A percentile compares a stretch with the other conserved stretches of the same genome.
phyloP scores from a whole-genome alignment of 2,888 invertebrate species.

The Nomada ruficornis region DNA sequence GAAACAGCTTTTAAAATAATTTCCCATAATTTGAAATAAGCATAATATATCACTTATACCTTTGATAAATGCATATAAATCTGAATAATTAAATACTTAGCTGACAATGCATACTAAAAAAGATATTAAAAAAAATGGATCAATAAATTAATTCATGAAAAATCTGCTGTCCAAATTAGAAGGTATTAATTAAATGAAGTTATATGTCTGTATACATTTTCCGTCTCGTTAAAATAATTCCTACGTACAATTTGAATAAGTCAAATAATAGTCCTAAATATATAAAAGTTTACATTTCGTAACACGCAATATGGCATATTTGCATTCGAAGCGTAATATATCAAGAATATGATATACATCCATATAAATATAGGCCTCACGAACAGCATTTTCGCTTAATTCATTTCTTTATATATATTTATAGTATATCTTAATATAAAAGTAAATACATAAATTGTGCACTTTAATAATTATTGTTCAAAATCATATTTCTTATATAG shows the following conservation, averaged over 20 bases:
- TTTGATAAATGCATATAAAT: neutral
- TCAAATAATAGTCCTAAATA: conserved; percentile 22
- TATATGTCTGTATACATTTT: conserved; percentile 9
- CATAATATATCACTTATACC: conserved; percentile 13
- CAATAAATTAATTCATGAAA: conserved; percentile 30
- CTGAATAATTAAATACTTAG: neutral
- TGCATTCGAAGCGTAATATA: conserved; percentile 1
- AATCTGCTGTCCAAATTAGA: conserved; percentile 2
- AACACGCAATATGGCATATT: conserved; percentile 1
- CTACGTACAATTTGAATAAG: conserved; percentile 3
- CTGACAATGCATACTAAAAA: neutral
- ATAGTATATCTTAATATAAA: conserved; percentile 45
- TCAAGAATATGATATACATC: conserved; percentile 11
- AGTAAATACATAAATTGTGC: conserved; percentile 47
- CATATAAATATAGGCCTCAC: conserved; percentile 12
- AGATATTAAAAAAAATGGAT: neutral
- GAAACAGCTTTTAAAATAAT: conserved; percentile 22
- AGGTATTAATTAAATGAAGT: neutral
- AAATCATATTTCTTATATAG: conserved; percentile 25
- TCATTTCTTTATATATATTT: conserved; percentile 16
- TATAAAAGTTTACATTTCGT: neutral
- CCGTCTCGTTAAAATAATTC: conserved; percentile 10
- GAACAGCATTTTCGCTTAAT: conserved; percentile 16
- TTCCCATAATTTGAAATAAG: conserved; percentile 12
- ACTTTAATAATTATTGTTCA: conserved; percentile 26